Evolutionary conservation across 2,888 invertebrate genomes (phyloP), one percentile per base, ranked within the genome.

Genomic region (Eupithecia pulchellata): DNA sequence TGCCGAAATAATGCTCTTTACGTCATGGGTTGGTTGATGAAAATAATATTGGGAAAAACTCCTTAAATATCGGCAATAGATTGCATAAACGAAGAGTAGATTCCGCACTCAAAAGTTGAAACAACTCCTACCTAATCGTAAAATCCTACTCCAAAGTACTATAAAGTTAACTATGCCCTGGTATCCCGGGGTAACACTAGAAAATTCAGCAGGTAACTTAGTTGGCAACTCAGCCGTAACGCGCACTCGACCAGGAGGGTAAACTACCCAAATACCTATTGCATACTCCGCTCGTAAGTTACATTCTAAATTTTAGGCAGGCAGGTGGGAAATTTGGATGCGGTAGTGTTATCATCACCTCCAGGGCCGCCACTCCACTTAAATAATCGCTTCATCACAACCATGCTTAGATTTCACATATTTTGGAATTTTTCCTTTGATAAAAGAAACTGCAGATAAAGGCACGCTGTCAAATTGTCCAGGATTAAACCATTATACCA

Each of bases 261-360:
- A 66, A 69, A 64, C 73, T 67, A 69, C 67, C 72, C 42, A 32
- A 73, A 73, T 73, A 69, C 69, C 73, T 69, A 72, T 69, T 67
- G 64, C 66, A 69, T 69, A 69, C 66, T 69, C 66, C 27, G 64
- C 62, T 64, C 36, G 57, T 73, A 69, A 57, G 57, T 69, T 64
- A 73, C 66, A 69, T 67, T 57, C 67, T 62, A 64, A 67, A 68
- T 72, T 69, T 52, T 47, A 36, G 64, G 11, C 66, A 9, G 1
- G 30, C n/a, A 61, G 34, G 11, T 61, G 29, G 5, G 42, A 72
- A 66, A 20, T 61, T 39, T 64, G 55, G 64, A 68, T 62, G 66
- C 17, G 66, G n/a, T 20, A 29, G 29, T 29, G 11, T 14, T 13
- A 14, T 39, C 11, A 32, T 32, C 6, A 32, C 4, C 32, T 32